Evolutionary conservation across 2,797 vertebrate species (phyloP).

Genomic region (Syngnathus acus): DNA sequence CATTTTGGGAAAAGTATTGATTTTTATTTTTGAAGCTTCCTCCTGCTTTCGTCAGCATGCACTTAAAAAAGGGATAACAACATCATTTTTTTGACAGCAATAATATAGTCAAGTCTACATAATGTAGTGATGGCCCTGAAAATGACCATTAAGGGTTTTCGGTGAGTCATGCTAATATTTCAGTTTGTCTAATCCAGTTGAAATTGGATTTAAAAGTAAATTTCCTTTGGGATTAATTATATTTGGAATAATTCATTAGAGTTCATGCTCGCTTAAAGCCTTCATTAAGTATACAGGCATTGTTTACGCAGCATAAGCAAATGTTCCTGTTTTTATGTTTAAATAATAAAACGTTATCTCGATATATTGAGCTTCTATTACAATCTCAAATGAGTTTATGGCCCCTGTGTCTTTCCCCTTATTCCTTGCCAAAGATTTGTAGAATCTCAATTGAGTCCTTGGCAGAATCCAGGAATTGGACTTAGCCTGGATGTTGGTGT

Average conservation of each 20-base stretch:
- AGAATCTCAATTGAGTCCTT: neutral
- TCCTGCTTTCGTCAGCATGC: neutral
- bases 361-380: neutral
- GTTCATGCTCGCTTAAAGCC: too few species aligned
- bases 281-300: too few species aligned
- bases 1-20: neutral
- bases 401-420: neutral
- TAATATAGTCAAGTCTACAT: neutral
- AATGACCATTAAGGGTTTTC: too few species aligned
- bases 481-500: neutral
- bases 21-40: neutral
- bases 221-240: too few species aligned
- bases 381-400: neutral
- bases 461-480: neutral
- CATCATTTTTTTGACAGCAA: neutral
- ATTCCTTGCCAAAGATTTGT: neutral
- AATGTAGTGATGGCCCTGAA: neutral
- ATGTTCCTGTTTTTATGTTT: too few species aligned
- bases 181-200: too few species aligned
- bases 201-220: too few species aligned
- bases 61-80: neutral
- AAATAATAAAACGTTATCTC: neutral
- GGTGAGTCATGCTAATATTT: too few species aligned
- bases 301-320: too few species aligned
- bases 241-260: too few species aligned